Conservation (phyloP, 2,888 invertebrate genomes). For the Lissocephala sabroskyi region DNA sequence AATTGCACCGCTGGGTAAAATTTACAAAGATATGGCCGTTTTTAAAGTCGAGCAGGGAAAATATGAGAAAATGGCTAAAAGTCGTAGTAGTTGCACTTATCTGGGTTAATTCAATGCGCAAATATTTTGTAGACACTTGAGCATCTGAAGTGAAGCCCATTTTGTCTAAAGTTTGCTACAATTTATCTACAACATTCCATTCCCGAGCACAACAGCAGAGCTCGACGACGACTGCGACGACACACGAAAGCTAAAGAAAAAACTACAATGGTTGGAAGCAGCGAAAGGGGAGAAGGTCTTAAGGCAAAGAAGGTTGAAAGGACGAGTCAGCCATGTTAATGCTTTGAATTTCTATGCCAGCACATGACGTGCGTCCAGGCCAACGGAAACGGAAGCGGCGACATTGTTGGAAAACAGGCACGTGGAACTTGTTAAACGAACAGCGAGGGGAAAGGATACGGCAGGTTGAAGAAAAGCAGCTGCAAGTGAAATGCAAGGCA, state of each 20-base stretch:
- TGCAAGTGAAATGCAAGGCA: constrained; percentile 17
- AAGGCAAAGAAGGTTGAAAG: constrained; percentile 8
- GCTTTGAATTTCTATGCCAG: constrained; percentile 23
- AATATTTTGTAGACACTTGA: constrained; percentile 40
- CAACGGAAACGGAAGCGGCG: constrained; percentile 40
- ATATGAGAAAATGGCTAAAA: too few species aligned
- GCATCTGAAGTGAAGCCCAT: constrained; percentile 27
- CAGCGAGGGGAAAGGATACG: constrained; percentile 12
- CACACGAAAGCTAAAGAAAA: constrained; percentile 7
- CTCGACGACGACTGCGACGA: too few species aligned
- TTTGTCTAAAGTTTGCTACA: constrained; percentile 14
- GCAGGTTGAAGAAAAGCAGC: constrained; percentile 12
- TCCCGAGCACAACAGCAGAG: too few species aligned
- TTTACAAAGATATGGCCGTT: too few species aligned
- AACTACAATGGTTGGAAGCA: neutral
- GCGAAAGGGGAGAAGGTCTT: neutral
- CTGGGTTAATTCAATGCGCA: constrained; percentile 45
- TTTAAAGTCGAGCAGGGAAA: too few species aligned
- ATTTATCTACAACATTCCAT: constrained; percentile 27
- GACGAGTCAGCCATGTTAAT: constrained; percentile 16
- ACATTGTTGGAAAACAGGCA: constrained; percentile 62
- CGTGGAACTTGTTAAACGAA: constrained; percentile 55
- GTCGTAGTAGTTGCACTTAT: constrained; percentile 32
- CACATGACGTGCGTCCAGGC: constrained; percentile 31
- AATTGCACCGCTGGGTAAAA: constrained; percentile 59